These are phyloP conservation scores for Eumacrocentrus americanus DNA, from an alignment of 2,888 invertebrate genomes.

Conservation along the genomic window DNA sequence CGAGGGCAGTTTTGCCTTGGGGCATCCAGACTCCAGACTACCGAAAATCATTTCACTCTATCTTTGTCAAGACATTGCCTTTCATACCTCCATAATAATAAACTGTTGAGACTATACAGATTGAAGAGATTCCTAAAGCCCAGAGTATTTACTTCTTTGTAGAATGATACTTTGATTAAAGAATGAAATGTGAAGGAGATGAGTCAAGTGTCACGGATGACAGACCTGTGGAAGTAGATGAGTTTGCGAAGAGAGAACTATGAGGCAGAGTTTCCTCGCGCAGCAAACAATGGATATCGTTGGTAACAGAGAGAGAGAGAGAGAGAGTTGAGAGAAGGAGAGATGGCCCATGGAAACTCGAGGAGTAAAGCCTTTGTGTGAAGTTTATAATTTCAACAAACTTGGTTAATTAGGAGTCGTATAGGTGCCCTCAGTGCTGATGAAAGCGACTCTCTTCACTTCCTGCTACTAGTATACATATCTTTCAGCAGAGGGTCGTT, in stretches of 20 bases:
- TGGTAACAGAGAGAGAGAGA: too few relatives aligned
- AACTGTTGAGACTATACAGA: background rate
- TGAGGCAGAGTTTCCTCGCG: too few relatives aligned
- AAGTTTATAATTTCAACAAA: slow-evolving; percentile 25
- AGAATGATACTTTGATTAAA: background rate
- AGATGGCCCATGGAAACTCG: background rate
- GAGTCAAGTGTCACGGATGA: background rate
- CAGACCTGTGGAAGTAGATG: background rate
- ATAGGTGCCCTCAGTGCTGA: background rate
- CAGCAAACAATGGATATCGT: too few relatives aligned
- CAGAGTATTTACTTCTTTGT: background rate
- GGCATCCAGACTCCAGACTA: background rate
- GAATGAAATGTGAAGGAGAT: background rate
- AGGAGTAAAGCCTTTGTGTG: slow-evolving; percentile 17
- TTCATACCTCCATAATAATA: background rate
- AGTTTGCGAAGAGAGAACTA: too few relatives aligned
- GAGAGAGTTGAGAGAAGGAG: too few relatives aligned
- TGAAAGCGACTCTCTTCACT: background rate
- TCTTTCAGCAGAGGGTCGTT: background rate
- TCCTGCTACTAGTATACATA: too few relatives aligned
- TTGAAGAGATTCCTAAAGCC: too few relatives aligned
- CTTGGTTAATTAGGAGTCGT: slow-evolving; percentile 24
- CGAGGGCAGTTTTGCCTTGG: background rate
- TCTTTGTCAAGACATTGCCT: background rate
- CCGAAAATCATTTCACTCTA: background rate